These are phyloP conservation scores for Archips xylosteana DNA, from an alignment of 2,888 invertebrate genomes.

Conservation along the genomic window DNA sequence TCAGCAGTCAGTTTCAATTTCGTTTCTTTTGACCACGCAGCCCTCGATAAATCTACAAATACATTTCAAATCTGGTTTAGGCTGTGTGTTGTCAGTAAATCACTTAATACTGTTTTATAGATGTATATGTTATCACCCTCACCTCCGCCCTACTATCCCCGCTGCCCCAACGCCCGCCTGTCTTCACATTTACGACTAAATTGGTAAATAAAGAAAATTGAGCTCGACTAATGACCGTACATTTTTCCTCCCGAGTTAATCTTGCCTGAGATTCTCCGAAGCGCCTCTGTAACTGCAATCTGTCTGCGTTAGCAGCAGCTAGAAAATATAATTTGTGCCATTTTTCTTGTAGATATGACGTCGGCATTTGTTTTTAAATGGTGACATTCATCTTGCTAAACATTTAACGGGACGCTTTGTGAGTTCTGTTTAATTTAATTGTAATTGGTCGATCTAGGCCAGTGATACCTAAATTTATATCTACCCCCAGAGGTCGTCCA, in stretches of 20 bases:
- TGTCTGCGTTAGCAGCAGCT: slow-evolving; percentile 35
- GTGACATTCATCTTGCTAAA: neutral
- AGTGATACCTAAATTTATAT: too few relatives aligned
- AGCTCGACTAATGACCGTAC: slow-evolving; percentile 39
- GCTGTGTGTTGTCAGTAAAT: too few relatives aligned
- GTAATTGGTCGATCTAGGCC: too few relatives aligned
- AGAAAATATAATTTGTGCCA: slow-evolving; percentile 32
- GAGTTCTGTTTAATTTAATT: neutral
- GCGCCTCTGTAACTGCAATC: slow-evolving; percentile 26
- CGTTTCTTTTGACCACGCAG: too few relatives aligned
- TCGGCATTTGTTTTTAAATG: slow-evolving; percentile 20
- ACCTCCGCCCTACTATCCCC: neutral
- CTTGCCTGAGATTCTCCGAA: slow-evolving; percentile 25
- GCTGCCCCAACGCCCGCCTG: neutral
- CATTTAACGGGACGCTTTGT: neutral
- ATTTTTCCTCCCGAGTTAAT: slow-evolving; percentile 44
- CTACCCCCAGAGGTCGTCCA: too few relatives aligned
- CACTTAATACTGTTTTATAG: too few relatives aligned
- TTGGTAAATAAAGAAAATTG: slow-evolving; percentile 45
- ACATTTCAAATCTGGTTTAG: too few relatives aligned
- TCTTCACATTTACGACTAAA: slow-evolving; percentile 32
- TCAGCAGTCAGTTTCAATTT: too few relatives aligned
- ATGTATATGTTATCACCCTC: neutral
- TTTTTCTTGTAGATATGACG: slow-evolving; percentile 15
- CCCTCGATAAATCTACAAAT: too few relatives aligned